Evolutionary conservation across 64 coral and sea anemone genomes (phyloP).

Genomic region (Montipora sp.): DNA sequence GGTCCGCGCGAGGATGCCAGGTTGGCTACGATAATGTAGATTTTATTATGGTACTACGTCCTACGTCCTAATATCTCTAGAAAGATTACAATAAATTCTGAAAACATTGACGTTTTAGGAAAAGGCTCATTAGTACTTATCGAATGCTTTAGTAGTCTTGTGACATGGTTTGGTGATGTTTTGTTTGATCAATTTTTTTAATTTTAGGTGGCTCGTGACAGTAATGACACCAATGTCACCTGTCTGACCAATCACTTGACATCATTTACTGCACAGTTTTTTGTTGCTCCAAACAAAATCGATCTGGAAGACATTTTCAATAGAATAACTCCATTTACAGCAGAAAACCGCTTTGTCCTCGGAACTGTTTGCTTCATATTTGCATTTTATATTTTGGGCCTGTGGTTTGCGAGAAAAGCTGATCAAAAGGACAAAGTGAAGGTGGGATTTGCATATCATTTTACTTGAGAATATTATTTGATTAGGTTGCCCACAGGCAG

Average conservation of each 20-base stretch:
- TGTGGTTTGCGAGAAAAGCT: conserved; percentile 65
- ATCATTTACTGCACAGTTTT: conserved; percentile 57
- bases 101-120: no score
- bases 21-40: background rate
- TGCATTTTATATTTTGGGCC: conserved; percentile 32
- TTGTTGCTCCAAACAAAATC: conserved; percentile 59
- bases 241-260: conserved; percentile 59
- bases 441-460: background rate
- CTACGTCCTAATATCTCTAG: no score
- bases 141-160: no score
- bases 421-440: conserved; percentile 65
- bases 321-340: conserved; percentile 2
- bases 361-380: conserved; percentile 37
- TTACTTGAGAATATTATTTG: background rate
- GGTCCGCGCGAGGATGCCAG: conserved; percentile 68
- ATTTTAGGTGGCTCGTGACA: conserved; percentile 5
- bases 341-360: conserved; percentile 58
- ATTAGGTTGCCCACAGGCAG: background rate
- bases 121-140: no score
- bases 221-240: conserved; percentile 1
- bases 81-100: no score
- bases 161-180: background rate
- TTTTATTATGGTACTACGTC: background rate
- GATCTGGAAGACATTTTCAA: conserved; percentile 31
- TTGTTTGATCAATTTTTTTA: background rate